Conservation (phyloP, 2,797 vertebrate species). For the Sebastes hubbsi region DNA sequence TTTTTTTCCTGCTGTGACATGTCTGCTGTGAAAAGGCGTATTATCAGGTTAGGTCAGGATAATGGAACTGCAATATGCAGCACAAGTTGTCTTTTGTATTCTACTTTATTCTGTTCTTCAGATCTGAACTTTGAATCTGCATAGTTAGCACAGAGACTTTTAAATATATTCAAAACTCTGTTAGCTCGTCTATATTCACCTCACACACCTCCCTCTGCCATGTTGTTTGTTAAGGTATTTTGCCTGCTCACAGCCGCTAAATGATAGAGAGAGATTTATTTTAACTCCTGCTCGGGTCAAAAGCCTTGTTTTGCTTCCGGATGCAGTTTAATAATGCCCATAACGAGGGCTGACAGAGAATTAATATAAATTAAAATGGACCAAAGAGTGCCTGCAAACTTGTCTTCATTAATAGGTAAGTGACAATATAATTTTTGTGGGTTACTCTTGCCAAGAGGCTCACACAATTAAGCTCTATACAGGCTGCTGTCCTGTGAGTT, state of each 20-base stretch:
- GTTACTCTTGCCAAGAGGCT: slow-evolving; percentile 57
- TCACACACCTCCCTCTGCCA: slow-evolving; percentile 44
- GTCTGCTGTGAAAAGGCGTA: neutral
- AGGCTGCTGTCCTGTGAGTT: slow-evolving; percentile 57
- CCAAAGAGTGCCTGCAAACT: slow-evolving; percentile 74
- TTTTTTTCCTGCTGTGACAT: neutral
- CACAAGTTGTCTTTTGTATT: neutral
- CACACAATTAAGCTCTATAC: slow-evolving; percentile 35
- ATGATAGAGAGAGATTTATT: slow-evolving; percentile 72
- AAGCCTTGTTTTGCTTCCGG: slow-evolving; percentile 70
- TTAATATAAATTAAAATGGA: slow-evolving; percentile 83
- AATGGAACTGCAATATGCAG: neutral
- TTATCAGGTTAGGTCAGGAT: neutral
- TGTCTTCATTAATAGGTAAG: slow-evolving; percentile 83
- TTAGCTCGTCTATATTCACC: slow-evolving; percentile 35
- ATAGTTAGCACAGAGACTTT: slow-evolving; percentile 8
- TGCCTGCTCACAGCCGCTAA: slow-evolving; percentile 41
- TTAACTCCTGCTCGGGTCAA: slow-evolving; percentile 69
- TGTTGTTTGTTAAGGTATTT: slow-evolving; percentile 67
- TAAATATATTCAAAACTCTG: slow-evolving; percentile 22
- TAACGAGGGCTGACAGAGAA: slow-evolving; percentile 80
- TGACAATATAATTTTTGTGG: slow-evolving; percentile 76
- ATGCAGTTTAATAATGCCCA: slow-evolving; percentile 74
- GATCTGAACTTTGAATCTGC: slow-evolving; percentile 16
- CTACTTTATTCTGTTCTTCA: neutral